Evolutionary conservation across 2,797 vertebrate species (phyloP).

Genomic region (Gastrophryne carolinensis): DNA sequence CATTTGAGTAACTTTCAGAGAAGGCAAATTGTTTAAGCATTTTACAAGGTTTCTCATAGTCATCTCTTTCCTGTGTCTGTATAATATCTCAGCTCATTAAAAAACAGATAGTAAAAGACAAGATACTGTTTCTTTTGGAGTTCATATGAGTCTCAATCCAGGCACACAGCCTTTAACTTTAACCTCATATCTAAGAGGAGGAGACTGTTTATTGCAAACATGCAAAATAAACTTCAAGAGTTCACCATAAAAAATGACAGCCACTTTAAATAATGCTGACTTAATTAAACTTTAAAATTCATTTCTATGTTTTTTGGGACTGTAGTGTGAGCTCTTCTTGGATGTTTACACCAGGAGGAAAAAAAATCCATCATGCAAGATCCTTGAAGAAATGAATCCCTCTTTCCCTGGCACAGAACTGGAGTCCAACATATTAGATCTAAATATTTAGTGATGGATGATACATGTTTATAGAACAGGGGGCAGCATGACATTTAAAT

Average conservation of each 20-base stretch:
- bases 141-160: conserved; percentile 56
- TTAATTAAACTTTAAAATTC: conserved; percentile 83
- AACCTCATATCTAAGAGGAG: conserved; percentile 67
- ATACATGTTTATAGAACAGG: conserved; percentile 81
- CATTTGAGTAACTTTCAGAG: not conserved
- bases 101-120: conserved; percentile 61
- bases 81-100: conserved; percentile 66
- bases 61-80: conserved; percentile 64
- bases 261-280: conserved; percentile 79
- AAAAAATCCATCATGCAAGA: conserved; percentile 78
- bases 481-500: conserved; percentile 79
- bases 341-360: conserved; percentile 81
- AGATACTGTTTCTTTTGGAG: conserved; percentile 45
- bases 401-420: conserved; percentile 79
- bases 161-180: conserved; percentile 60
- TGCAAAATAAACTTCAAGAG: conserved; percentile 76
- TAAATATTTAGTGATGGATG: conserved; percentile 86
- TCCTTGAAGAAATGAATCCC: conserved; percentile 81
- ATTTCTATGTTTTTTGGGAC: conserved; percentile 80
- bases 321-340: conserved; percentile 74
- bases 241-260: conserved; percentile 79
- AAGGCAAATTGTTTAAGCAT: conserved; percentile 21
- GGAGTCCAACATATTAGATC: conserved; percentile 79
- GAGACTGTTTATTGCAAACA: conserved; percentile 75
- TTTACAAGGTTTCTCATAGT: conserved; percentile 57